Percentiles rank a stretch among this genome's conserved stretches.
Evolutionary conservation across 1,140 invertebrate species (phyloP).

Genomic region (Neodiprion fabricii): DNA sequence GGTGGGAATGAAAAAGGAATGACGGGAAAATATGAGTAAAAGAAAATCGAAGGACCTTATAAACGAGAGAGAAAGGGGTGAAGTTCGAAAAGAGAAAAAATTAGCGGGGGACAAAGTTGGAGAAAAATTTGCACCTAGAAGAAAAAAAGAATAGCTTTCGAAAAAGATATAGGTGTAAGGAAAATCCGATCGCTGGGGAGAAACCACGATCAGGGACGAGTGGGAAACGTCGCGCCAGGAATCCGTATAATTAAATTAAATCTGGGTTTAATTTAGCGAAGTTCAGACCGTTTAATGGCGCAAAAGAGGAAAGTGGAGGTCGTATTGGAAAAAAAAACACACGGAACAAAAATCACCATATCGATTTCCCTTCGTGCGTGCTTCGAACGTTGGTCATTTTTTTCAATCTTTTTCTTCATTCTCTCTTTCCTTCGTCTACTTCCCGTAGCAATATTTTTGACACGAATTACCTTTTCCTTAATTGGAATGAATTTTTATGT

Average conservation of each 20-base stretch:
- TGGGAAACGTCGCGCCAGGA: not conserved
- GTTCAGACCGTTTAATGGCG: conserved; percentile 9
- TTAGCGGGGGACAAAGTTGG: not conserved
- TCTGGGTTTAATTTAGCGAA: conserved; percentile 38
- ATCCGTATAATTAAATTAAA: conserved; percentile 50
- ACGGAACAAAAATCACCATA: not conserved
- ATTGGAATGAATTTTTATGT: too few relatives aligned
- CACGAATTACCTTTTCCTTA: not conserved
- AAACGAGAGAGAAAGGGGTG: not conserved
- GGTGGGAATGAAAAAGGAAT: conserved; percentile 8
- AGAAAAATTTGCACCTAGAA: not conserved
- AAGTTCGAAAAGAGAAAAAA: not conserved
- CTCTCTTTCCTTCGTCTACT: not conserved
- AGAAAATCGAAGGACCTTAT: not conserved
- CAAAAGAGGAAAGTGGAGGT: not conserved
- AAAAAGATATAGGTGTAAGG: conserved; percentile 29
- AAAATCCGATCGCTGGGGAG: conserved; percentile 29
- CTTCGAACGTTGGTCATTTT: not conserved
- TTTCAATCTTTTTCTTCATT: not conserved
- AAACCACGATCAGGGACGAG: conserved; percentile 35
- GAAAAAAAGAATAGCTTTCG: not conserved
- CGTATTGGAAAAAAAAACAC: not conserved
- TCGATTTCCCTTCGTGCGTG: not conserved
- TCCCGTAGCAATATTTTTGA: not conserved
- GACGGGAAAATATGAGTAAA: conserved; percentile 20